Evolutionary conservation across 1,140 invertebrate genomes (phyloP).

Genomic region (Hyposmocoma kahamanoa): DNA sequence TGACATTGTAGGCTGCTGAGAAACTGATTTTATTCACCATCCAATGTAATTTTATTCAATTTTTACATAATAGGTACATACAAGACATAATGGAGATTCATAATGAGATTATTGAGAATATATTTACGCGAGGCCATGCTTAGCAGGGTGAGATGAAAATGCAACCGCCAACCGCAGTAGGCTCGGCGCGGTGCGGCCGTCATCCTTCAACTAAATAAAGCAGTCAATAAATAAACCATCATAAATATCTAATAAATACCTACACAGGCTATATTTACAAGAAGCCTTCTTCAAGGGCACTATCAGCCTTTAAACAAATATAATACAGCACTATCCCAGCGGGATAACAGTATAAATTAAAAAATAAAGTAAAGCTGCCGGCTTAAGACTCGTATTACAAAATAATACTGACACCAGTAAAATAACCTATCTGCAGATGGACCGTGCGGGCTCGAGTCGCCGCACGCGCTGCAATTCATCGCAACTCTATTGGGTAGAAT

Average conservation of each 20-base stretch:
- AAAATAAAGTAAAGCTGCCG: constrained; percentile 66
- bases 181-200: constrained; percentile 17
- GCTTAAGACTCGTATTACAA: constrained; percentile 69
- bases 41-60: constrained; percentile 62
- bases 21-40: constrained; percentile 51
- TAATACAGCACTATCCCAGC: constrained; percentile 68
- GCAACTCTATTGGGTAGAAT: constrained; percentile 52
- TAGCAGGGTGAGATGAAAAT: constrained; percentile 60
- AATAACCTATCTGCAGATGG: constrained; percentile 62
- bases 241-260: constrained; percentile 74
- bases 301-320: constrained; percentile 66
- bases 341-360: constrained; percentile 71
- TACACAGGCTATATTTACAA: constrained; percentile 72
- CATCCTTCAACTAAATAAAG: constrained; percentile 67
- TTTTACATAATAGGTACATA: constrained; percentile 59
- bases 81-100: constrained; percentile 53
- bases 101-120: constrained; percentile 64
- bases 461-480: constrained; percentile 47
- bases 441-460: constrained; percentile 59
- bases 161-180: constrained; percentile 60
- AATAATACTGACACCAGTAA: constrained; percentile 72
- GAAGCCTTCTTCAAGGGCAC: constrained; percentile 58
- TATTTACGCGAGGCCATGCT: constrained; percentile 56
- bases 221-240: constrained; percentile 73
- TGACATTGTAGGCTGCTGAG: constrained; percentile 25